These are phyloP conservation scores for Fabriciana adippe DNA, from an alignment of 2,888 invertebrate species.

Conservation along the genomic window DNA sequence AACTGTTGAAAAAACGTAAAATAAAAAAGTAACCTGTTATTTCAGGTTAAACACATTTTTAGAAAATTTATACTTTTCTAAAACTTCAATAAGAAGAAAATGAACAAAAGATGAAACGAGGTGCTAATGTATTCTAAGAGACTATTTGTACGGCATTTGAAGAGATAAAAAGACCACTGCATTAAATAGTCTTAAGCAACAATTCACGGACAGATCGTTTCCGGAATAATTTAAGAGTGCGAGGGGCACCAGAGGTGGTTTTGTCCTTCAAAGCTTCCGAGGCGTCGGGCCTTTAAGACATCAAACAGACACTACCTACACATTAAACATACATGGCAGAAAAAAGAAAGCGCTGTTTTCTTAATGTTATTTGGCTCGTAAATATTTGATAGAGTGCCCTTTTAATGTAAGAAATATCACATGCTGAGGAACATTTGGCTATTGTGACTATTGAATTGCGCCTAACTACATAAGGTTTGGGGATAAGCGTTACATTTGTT, in stretches of 20 bases:
- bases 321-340: conserved; percentile 74
- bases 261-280: conserved; percentile 59
- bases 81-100: conserved; percentile 27
- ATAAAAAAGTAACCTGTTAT: neutral
- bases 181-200: conserved; percentile 61
- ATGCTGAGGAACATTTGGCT: conserved; percentile 30
- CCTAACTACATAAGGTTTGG: conserved; percentile 14
- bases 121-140: conserved; percentile 34
- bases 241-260: conserved; percentile 42
- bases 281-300: conserved; percentile 64
- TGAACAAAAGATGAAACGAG: conserved; percentile 30
- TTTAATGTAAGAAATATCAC: conserved; percentile 67
- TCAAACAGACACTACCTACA: conserved; percentile 70
- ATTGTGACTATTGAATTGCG: conserved; percentile 18
- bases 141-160: conserved; percentile 34
- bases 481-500: neutral
- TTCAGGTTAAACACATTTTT: conserved; percentile 11
- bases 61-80: conserved; percentile 18
- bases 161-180: conserved; percentile 43
- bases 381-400: conserved; percentile 65
- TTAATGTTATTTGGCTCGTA: conserved; percentile 73
- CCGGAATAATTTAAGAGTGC: conserved; percentile 60
- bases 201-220: conserved; percentile 62
- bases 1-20: neutral
- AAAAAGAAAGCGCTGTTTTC: conserved; percentile 65